Evolutionary conservation across 2,888 invertebrate genomes (phyloP), one percentile per base, ranked within the genome.

Genomic region (Tenthredo scrophulariae): DNA sequence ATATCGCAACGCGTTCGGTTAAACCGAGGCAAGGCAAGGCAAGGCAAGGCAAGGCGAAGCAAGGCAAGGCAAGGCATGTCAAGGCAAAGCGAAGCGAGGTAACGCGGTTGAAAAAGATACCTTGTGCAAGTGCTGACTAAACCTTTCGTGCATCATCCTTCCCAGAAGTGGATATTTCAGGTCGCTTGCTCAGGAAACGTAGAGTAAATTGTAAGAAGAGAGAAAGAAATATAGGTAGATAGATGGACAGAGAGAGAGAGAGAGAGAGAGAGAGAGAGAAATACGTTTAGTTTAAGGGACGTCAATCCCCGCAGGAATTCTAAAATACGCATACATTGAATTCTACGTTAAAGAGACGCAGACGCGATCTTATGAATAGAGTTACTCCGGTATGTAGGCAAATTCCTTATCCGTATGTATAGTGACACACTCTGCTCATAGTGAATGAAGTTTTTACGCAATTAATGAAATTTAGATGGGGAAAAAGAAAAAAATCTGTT

Each of bases 141-240:
- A 83, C 83, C 65, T 83, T 80, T 83, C 83, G 46, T 67, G 83
- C 67, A 83, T 83, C 83, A 67, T 83, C 83, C 67, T 83, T 67
- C 65, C 54, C 43, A 46, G 65, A 83, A 83, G 37, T 43, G 67
- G 37, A 83, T 83, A 83, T 80, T 80, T 80, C 43, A 65, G 50
- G 62, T 80, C 37, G 33, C 80, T 77, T 54, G 50, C 77, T 77
- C 77, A 77, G 50, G 77, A 33, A 77, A 77, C 54, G 50, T 54
- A 74, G 18, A 43, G 75, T 75, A 40, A 75, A 75, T 75, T 75
- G n/a, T 40, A 22, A 9, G 15, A 26, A 75, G 43, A 26, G 26
- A 70, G 18, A 7, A 70, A 37, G 70, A 37, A 1, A 70, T 2
- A 33, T 29, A 37, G 26, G 37, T 10, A 0, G 13, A 67, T 67